Evolutionary conservation across 1,140 invertebrate species (phyloP), one percentile per base, ranked within the genome.

Genomic region (Neocloeon triangulifer): DNA sequence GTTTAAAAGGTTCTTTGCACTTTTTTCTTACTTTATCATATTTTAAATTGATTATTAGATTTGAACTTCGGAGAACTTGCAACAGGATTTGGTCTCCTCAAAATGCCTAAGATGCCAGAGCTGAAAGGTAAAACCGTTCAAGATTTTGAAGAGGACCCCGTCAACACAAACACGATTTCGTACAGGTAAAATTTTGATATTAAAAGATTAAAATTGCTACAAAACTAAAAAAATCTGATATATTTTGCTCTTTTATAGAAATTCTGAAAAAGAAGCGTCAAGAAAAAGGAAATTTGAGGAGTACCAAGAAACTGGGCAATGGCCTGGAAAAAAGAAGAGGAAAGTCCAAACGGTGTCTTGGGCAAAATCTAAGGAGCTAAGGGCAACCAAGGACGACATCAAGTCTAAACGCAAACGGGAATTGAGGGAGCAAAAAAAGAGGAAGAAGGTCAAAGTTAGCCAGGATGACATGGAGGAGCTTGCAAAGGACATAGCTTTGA

Each of bases 71-170:
- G 76, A 13, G 67, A 73, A 44, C 58, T 94, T 30, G 92, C 82
- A 0, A 72, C 66, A 30, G 71, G 75, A 32, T 97, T 86, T 58
- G 89, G 88, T 2, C 58, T 97, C 2, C 45, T 97, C 7, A 75
- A 75, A 47, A 54, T 96, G 39, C 92, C 91, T 1, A 69, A 73
- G 48, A 97, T 97, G 89, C 86, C 89, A 0, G 92, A 98, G 59
- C 51, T 92, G 0, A 85, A 77, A 47, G 66, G 66, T 21, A 60
- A 63, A 35, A 61, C 69, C 41, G 50, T 64, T 1, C 53, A 59
- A 6, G 67, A 64, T 39, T 92, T 91, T 49, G 39, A 58, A 9
- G 55, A 62, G 9, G 56, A 66, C 1, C 54, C 66, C 9, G 55
- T 85, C 14, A 74, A 94, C 52, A 53, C 73, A 4, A 77, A 80